Base-by-base conservation (phyloP, 2,888 invertebrate genomes). In the Himalopsyche anomala region DNA sequence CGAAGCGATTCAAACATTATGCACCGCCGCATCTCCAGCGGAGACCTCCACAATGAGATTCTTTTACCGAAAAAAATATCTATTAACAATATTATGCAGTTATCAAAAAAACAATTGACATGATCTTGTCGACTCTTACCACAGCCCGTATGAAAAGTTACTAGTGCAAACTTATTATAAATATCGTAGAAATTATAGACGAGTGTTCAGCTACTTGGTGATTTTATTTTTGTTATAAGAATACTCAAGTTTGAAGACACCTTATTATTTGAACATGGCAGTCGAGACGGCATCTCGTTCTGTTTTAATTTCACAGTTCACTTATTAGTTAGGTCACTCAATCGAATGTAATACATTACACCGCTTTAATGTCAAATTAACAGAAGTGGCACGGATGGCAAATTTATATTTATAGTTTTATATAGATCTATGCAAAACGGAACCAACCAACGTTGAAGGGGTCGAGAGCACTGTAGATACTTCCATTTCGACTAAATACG, bases 301-400 rank as follows among this genome's bases (percentile, higher is more conserved):
- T 74, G 74, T 74, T 36, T 36, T 74, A 36, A 19, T 74, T 36
- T 74, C 36, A 51, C 28, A 74, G 15, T 74, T 74, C 74, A 74
- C 74, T 74, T 36, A 36, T 15, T 36, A 36, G 28, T 74, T 15
- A 74, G 36, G 36, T 74, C 74, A 74, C 36, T 74, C 15, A 5
- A 51, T 51, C 51, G 51, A 38, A 36, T 74, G 36, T 15, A 36
- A 74, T 51, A 15, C 12, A 74, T 28, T 74, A 38, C 74, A 74
- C 38, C 36, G 74, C 12, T 74, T 15, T 38, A 36, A 38, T 36
- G 36, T 74, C 74, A 74, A 74, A 74, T 74, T 74, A 74, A 74
- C 74, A 74, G 74, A 74, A 74, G 38, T 74, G 74, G 74, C 74
- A 74, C 74, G 74, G 74, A 74, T 74, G 74, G 74, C 74, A 36